Evolutionary conservation across 37 sponge, comb jelly and placozoan genomes (phyloP).

Genomic region (Mnemiopsis leidyi): DNA sequence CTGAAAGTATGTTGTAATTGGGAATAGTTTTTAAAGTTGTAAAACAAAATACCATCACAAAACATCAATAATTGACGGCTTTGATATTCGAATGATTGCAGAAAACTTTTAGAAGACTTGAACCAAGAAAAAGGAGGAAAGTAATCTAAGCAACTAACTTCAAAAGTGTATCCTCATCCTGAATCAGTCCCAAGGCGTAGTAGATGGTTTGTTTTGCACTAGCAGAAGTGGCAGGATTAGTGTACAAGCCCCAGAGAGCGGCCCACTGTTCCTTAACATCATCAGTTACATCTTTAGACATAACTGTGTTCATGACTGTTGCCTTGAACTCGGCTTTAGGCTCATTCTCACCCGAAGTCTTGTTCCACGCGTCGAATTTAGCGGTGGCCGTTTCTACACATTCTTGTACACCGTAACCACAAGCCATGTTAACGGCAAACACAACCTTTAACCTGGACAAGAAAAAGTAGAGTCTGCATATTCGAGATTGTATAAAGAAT

Average conservation of each 20-base stretch:
- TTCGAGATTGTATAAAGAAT: too few species aligned
- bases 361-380: background rate
- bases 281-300: background rate
- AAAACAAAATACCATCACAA: too few species aligned
- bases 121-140: too few species aligned
- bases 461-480: too few species aligned
- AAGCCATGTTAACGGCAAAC: background rate
- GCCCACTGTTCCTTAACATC: constrained; percentile 84
- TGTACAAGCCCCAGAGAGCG: constrained; percentile 77
- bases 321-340: constrained; percentile 5
- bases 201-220: background rate
- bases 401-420: background rate
- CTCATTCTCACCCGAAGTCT: background rate
- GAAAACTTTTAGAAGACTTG: too few species aligned
- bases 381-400: background rate
- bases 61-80: too few species aligned
- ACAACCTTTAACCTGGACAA: background rate
- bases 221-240: background rate
- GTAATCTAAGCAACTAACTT: constrained; percentile 22
- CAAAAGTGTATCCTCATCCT: background rate
- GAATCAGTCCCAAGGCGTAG: constrained; percentile 38
- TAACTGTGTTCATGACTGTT: constrained; percentile 37
- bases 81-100: too few species aligned
- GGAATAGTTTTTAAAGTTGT: too few species aligned
- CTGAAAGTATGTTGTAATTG: too few species aligned